Percentiles rank a stretch among this genome's conserved stretches.
Evolutionary conservation across 2,888 invertebrate species (phyloP).

Genomic region (Epirrita christyi): DNA sequence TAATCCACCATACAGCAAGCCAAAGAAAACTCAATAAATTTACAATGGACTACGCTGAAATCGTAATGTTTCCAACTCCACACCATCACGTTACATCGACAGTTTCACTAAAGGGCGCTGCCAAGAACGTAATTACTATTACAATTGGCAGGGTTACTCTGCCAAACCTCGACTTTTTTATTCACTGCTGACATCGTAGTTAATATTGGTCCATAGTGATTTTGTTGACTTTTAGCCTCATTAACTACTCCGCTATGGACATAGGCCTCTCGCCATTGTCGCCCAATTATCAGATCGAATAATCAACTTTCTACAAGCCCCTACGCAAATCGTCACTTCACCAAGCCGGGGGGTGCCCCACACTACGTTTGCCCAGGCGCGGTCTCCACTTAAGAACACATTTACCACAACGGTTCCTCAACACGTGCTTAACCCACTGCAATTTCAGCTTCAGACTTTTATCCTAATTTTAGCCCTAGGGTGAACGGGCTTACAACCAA

Average conservation of each 20-base stretch:
- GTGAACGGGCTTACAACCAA: slow-evolving; percentile 1
- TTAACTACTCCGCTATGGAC: background rate
- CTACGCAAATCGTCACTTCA: too few relatives aligned
- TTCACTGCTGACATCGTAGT: background rate
- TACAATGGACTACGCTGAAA: slow-evolving; percentile 61
- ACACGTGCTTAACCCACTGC: background rate
- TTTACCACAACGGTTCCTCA: background rate
- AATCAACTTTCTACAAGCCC: too few relatives aligned
- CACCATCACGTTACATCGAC: slow-evolving; percentile 54
- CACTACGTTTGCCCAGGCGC: background rate
- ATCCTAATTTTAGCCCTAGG: slow-evolving; percentile 10
- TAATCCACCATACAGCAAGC: slow-evolving; percentile 36
- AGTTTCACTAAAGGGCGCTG: slow-evolving; percentile 53
- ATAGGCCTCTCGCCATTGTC: background rate
- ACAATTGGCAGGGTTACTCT: slow-evolving; percentile 59
- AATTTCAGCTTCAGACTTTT: background rate
- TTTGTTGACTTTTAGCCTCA: background rate
- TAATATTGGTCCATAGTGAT: slow-evolving; percentile 2
- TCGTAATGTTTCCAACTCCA: slow-evolving; percentile 61
- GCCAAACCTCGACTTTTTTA: slow-evolving; percentile 42
- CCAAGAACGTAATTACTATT: slow-evolving; percentile 53
- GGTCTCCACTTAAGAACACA: background rate
- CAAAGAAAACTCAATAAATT: slow-evolving; percentile 61
- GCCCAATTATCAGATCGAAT: too few relatives aligned
- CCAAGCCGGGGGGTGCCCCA: background rate